These are phyloP conservation scores for Campoplex capitator DNA, from an alignment of 2,888 invertebrate genomes.

Conservation along the genomic window DNA sequence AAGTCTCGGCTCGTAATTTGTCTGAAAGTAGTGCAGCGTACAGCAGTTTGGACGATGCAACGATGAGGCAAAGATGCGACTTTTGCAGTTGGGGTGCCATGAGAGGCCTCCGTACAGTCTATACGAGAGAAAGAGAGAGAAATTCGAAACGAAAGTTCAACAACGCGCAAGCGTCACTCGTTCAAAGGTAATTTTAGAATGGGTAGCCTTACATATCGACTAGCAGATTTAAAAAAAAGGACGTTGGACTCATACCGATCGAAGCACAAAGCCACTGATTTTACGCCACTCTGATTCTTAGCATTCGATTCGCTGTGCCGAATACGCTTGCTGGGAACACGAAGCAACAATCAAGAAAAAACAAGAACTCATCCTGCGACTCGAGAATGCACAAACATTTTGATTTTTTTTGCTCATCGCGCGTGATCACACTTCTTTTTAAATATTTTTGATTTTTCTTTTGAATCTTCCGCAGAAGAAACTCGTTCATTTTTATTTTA, in stretches of 20 bases:
- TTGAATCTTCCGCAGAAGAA: too few relatives aligned
- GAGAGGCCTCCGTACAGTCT: constrained; percentile 22
- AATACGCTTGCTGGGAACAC: constrained; percentile 16
- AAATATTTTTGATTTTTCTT: too few relatives aligned
- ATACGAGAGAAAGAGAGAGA: neutral
- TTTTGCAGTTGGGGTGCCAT: constrained; percentile 7
- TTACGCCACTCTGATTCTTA: neutral
- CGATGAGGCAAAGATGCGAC: neutral
- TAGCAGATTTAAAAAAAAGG: neutral
- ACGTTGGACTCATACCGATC: neutral
- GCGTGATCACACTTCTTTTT: neutral
- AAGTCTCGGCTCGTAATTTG: constrained; percentile 13
- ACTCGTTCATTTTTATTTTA: constrained; percentile 2
- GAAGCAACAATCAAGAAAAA: constrained; percentile 39
- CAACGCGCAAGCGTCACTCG: constrained; percentile 61
- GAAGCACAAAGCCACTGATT: neutral
- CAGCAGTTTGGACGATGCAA: constrained; percentile 8
- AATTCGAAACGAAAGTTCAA: constrained; percentile 23
- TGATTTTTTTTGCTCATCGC: constrained; percentile 7
- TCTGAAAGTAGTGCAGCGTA: constrained; percentile 15
- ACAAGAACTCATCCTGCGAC: neutral
- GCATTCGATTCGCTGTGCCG: neutral
- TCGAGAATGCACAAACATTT: constrained; percentile 10
- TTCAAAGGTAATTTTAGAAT: constrained; percentile 77
- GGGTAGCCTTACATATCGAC: constrained; percentile 32